These are phyloP conservation scores for Vanessa cardui DNA, from an alignment of 2,888 invertebrate genomes.

Conservation along the genomic window DNA sequence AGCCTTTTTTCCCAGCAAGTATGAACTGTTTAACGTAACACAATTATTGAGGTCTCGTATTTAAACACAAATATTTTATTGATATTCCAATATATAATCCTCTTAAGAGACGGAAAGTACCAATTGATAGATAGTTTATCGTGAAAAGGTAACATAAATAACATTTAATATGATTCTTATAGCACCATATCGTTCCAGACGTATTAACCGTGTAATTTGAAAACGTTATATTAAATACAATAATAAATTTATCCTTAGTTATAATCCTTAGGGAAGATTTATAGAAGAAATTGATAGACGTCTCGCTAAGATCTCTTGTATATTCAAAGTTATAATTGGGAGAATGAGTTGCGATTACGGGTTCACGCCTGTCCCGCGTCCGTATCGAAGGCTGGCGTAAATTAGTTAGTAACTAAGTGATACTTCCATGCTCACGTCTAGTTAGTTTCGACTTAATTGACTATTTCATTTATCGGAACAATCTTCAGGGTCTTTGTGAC, in stretches of 20 bases:
- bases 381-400: slow-evolving; percentile 56
- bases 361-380: slow-evolving; percentile 54
- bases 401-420: slow-evolving; percentile 72
- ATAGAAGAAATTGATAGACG: not conserved
- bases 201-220: too few relatives aligned
- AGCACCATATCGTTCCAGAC: too few relatives aligned
- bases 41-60: too few relatives aligned
- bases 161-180: too few relatives aligned
- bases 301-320: slow-evolving; percentile 46
- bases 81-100: too few relatives aligned
- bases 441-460: slow-evolving; percentile 11
- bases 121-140: too few relatives aligned
- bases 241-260: not conserved
- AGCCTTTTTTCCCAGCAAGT: too few relatives aligned
- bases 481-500: slow-evolving; percentile 1
- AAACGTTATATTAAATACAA: too few relatives aligned
- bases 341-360: slow-evolving; percentile 63
- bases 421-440: slow-evolving; percentile 62
- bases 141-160: too few relatives aligned
- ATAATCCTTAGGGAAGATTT: not conserved
- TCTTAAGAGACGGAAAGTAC: too few relatives aligned
- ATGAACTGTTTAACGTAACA: too few relatives aligned
- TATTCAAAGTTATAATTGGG: slow-evolving; percentile 68
- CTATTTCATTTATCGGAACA: slow-evolving; percentile 20
- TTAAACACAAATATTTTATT: too few relatives aligned